Base-by-base conservation (phyloP, 2,113 vertebrate species). In the Lagenorhynchus albirostris region DNA sequence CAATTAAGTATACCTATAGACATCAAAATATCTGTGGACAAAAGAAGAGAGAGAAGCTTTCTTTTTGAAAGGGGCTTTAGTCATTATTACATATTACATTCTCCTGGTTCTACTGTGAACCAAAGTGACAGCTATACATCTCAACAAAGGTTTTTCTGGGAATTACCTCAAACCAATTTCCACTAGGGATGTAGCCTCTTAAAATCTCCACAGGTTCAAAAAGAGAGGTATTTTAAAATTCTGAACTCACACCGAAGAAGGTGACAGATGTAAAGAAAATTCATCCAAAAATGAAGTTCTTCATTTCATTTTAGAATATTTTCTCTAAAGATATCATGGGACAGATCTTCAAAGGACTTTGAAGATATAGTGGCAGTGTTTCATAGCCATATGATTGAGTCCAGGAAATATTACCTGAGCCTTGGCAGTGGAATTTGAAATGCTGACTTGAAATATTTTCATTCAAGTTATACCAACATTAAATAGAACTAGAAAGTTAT, bases 261-360 rank as follows among this genome's bases (percentile, higher is more conserved):
- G 95, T 94, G 92, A 97, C 79, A 92, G 89, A 97, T 17, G 53
- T 47, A 93, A 83, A 70, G 95, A 93, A 94, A 95, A 93, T 65
- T 76, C 94, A 68, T 73, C 89, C 92, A 86, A 94, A 97, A 97
- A 97, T 89, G 84, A 97, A 97, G 86, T 83, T 95, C 86, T 96
- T 97, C 94, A 80, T 97, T 95, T 97, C 96, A 89, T 97, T 97
- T 95, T 89, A 55, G 94, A 95, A 94, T 98, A 93, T 97, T 94
- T 77, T 79, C 60, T 96, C 96, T 79, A 95, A 95, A 94, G 97
- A 93, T 86, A 94, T 17, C 73, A 86, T 77, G 95, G 95, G 92
- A 63, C 95, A 70, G 73, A 65, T 95, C 96, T 97, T 97, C 98
- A 98, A 98, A 98, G 96, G 86, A 63, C 95, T 98, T 97, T 98